These are phyloP conservation scores for Oncorhynchus tshawytscha DNA, from an alignment of 2,113 vertebrate species.

Conservation along the genomic window DNA sequence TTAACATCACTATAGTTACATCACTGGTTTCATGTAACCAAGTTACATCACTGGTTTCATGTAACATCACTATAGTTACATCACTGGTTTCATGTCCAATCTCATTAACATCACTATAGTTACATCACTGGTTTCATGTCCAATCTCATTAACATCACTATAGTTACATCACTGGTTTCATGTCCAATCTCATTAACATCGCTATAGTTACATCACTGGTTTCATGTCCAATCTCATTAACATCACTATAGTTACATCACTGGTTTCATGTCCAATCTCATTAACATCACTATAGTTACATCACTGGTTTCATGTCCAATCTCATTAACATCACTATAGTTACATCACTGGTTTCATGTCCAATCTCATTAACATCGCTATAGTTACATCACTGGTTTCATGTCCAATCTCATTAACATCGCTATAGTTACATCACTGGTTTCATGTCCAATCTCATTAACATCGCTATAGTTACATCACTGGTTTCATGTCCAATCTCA, in stretches of 20 bases:
- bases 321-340: background rate
- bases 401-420: conserved; percentile 12
- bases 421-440: conserved; percentile 24
- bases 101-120: background rate
- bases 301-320: conserved; percentile 36
- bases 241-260: conserved; percentile 21
- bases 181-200: conserved; percentile 25
- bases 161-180: conserved; percentile 33
- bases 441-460: conserved; percentile 33
- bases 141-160: background rate
- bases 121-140: conserved; percentile 30
- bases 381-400: conserved; percentile 26
- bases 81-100: conserved; percentile 40
- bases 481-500: conserved; percentile 25
- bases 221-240: conserved; percentile 23
- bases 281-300: background rate
- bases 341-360: conserved; percentile 36
- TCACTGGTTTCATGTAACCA: conserved; percentile 39
- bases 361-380: conserved; percentile 18
- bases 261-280: conserved; percentile 34
- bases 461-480: conserved; percentile 10
- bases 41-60: conserved; percentile 40
- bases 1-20: background rate
- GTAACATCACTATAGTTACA: background rate
- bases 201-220: conserved; percentile 13